phyloP scores from a whole-genome alignment of 2,888 invertebrate genomes.

The Dasypolia templi region DNA sequence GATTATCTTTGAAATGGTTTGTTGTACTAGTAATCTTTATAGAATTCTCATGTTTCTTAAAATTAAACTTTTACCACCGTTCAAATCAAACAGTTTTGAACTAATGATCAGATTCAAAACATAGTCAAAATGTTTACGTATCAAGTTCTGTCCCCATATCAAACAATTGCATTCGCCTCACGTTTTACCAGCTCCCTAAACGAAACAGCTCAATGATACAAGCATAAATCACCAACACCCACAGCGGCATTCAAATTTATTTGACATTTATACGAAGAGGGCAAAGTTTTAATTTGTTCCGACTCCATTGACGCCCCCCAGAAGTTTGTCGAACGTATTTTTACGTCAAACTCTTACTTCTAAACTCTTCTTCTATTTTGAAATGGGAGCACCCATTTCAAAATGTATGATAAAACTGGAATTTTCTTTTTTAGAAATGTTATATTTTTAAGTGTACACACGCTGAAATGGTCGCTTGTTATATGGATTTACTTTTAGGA shows the following conservation, averaged over 20 bases:
- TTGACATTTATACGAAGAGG: constrained; percentile 69
- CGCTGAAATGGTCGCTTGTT: constrained; percentile 24
- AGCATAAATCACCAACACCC: constrained; percentile 63
- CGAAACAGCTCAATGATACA: constrained; percentile 61
- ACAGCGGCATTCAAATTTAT: constrained; percentile 67
- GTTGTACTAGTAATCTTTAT: not conserved
- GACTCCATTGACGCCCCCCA: constrained; percentile 64
- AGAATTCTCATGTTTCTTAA: no score
- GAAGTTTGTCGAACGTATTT: constrained; percentile 65
- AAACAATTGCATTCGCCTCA: constrained; percentile 31
- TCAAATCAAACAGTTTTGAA: not conserved
- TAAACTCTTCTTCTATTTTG: no score
- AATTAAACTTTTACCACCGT: no score
- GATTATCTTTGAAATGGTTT: not conserved
- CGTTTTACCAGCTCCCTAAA: constrained; percentile 37
- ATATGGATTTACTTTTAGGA: constrained; percentile 24
- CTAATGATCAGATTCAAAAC: not conserved
- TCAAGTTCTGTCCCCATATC: not conserved
- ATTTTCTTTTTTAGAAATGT: constrained; percentile 53
- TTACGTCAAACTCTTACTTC: constrained; percentile 63
- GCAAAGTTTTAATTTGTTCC: constrained; percentile 69
- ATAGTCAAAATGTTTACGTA: not conserved
- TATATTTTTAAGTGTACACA: constrained; percentile 47
- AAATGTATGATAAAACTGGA: constrained; percentile 57
- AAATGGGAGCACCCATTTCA: constrained; percentile 31